phyloP scores from a whole-genome alignment of 2,113 vertebrate genomes.

The Istiophorus platypterus region DNA sequence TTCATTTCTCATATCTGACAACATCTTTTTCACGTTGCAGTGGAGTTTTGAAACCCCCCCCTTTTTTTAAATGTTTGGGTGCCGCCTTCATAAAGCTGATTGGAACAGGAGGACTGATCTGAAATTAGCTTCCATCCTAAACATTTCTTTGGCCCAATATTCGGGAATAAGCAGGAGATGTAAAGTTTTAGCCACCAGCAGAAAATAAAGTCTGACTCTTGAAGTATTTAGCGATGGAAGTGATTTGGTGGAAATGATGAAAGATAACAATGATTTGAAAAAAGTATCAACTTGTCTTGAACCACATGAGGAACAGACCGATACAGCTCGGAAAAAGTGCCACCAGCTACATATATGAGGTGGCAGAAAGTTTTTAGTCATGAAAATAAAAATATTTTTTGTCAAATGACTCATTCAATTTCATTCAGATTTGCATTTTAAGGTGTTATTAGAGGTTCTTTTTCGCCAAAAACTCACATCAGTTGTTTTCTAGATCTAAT shows the following conservation, averaged over 20 bases:
- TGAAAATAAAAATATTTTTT: neutral
- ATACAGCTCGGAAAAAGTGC: too few relatives aligned
- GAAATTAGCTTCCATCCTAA: neutral
- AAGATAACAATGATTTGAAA: neutral
- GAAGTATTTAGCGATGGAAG: too few relatives aligned
- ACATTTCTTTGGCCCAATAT: neutral
- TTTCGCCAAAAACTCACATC: too few relatives aligned
- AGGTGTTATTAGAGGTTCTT: too few relatives aligned
- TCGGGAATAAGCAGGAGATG: neutral
- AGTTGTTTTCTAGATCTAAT: too few relatives aligned
- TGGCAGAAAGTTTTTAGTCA: neutral
- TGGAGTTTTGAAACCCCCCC: slow-evolving; percentile 50
- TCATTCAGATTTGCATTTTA: neutral
- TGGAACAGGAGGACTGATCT: slow-evolving; percentile 59
- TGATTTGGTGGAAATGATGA: neutral
- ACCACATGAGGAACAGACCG: too few relatives aligned
- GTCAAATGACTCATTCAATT: neutral
- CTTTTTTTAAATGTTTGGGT: neutral
- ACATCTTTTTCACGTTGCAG: slow-evolving; percentile 24
- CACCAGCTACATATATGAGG: too few relatives aligned
- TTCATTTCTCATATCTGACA: slow-evolving; percentile 35
- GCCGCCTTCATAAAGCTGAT: slow-evolving; percentile 51
- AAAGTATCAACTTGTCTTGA: too few relatives aligned
- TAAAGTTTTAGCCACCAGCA: too few relatives aligned
- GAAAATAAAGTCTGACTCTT: too few relatives aligned